These are phyloP conservation scores for Odontomachus brunneus DNA, from an alignment of 1,140 invertebrate genomes.

Conservation along the genomic window DNA sequence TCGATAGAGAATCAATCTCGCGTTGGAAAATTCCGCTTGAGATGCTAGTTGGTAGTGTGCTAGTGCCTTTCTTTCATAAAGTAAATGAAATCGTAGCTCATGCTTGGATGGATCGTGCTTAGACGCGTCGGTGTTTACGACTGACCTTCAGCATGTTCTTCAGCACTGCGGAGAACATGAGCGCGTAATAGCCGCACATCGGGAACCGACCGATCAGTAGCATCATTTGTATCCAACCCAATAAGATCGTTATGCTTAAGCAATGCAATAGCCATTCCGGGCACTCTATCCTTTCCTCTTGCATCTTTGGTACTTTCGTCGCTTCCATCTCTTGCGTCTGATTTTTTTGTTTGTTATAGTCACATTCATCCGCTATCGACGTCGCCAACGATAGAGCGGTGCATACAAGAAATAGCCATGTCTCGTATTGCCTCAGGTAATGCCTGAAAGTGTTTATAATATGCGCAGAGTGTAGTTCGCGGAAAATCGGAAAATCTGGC, in stretches of 20 bases:
- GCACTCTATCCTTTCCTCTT: constrained; percentile 45
- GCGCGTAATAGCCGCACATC: constrained; percentile 84
- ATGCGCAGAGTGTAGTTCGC: not conserved
- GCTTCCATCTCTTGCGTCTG: too few species aligned
- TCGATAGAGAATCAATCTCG: too few species aligned
- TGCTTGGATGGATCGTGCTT: not conserved
- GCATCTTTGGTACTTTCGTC: too few species aligned
- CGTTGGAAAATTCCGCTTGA: too few species aligned
- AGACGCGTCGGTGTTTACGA: too few species aligned
- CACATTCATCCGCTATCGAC: not conserved
- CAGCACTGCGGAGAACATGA: constrained; percentile 86
- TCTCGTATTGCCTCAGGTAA: constrained; percentile 64
- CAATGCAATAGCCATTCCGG: constrained; percentile 81
- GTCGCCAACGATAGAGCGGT: constrained; percentile 72
- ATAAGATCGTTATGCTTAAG: constrained; percentile 83
- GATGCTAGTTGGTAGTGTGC: too few species aligned
- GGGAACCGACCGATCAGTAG: constrained; percentile 85
- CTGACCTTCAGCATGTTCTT: constrained; percentile 84
- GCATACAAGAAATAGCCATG: constrained; percentile 61
- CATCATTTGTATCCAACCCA: constrained; percentile 86
- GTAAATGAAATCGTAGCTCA: too few species aligned
- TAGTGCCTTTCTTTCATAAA: too few species aligned
- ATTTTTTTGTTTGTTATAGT: too few species aligned
- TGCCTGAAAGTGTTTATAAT: constrained; percentile 51
- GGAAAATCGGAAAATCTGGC: too few species aligned